These are phyloP conservation scores for Huso huso DNA, from an alignment of 2,797 vertebrate species.

Conservation along the genomic window DNA sequence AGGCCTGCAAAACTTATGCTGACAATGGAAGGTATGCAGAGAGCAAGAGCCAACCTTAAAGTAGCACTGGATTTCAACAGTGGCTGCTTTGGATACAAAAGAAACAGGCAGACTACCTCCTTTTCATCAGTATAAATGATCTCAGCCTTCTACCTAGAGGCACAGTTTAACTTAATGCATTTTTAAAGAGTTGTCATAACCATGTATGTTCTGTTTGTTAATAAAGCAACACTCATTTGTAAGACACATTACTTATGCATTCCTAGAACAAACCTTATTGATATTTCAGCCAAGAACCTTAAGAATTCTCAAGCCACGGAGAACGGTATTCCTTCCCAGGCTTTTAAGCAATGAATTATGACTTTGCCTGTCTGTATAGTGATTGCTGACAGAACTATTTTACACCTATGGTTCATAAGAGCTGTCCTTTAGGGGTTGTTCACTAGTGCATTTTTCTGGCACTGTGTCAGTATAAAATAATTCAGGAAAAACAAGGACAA, in stretches of 20 bases:
- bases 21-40: constrained; percentile 32
- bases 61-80: constrained; percentile 7
- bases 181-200: constrained; percentile 21
- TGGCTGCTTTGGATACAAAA: constrained; percentile 4
- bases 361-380: not conserved
- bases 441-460: constrained; percentile 16
- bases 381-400: constrained; percentile 9
- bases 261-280: constrained; percentile 18
- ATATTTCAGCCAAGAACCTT: constrained; percentile 21
- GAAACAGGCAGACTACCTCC: not conserved
- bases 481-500: constrained; percentile 15
- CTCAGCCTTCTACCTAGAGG: constrained; percentile 3
- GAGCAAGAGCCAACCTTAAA: constrained; percentile 11
- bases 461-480: constrained; percentile 19
- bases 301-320: constrained; percentile 21
- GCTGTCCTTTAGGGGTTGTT: constrained; percentile 11
- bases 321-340: constrained; percentile 13
- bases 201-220: constrained; percentile 19
- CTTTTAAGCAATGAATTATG: constrained; percentile 19
- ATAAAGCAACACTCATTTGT: constrained; percentile 11
- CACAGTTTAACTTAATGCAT: constrained; percentile 18
- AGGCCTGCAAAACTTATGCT: constrained; percentile 39
- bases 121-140: not conserved
- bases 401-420: constrained; percentile 3
- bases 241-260: constrained; percentile 17